Percentiles rank a stretch among this genome's conserved stretches.
Conservation (phyloP, 1,140 invertebrate species). For the Drosophila pandora region DNA sequence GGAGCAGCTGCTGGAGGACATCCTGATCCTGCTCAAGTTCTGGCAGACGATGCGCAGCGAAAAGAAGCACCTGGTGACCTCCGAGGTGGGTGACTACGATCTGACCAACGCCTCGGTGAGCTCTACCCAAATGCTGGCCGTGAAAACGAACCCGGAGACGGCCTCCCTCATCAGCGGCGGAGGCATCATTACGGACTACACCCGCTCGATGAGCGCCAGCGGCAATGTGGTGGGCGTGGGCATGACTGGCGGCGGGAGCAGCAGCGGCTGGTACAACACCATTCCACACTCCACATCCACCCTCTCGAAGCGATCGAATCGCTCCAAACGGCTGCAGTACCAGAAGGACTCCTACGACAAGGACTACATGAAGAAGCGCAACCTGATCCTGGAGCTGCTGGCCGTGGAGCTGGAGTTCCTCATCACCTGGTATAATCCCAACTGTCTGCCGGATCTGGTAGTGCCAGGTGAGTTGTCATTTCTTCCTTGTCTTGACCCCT, state of each 20-base stretch:
- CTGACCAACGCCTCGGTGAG: constrained; percentile 84
- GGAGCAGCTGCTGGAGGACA: constrained; percentile 93
- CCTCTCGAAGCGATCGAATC: constrained; percentile 90
- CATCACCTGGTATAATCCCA: constrained; percentile 97
- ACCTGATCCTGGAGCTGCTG: constrained; percentile 96
- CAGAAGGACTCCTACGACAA: constrained; percentile 93
- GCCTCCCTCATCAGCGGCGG: constrained; percentile 78
- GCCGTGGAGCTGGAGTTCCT: constrained; percentile 97
- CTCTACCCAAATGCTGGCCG: constrained; percentile 83
- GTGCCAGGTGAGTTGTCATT: constrained; percentile 84
- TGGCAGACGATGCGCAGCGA: constrained; percentile 98
- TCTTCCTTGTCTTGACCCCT: background rate
- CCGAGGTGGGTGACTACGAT: constrained; percentile 82
- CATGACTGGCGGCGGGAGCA: constrained; percentile 84
- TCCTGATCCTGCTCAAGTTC: constrained; percentile 95
- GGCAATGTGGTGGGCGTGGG: constrained; percentile 74
- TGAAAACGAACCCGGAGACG: constrained; percentile 74
- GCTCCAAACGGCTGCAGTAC: constrained; percentile 87
- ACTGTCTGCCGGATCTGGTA: constrained; percentile 88
- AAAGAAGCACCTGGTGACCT: constrained; percentile 96
- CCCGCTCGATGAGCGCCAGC: constrained; percentile 87
- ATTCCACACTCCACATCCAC: constrained; percentile 90
- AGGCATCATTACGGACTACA: constrained; percentile 84
- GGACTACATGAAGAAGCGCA: constrained; percentile 97
- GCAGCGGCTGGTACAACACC: constrained; percentile 93